Percentiles rank a stretch among this genome's conserved stretches.
phyloP scores from a whole-genome alignment of 2,797 vertebrate species.

The Sphenodon punctatus region DNA sequence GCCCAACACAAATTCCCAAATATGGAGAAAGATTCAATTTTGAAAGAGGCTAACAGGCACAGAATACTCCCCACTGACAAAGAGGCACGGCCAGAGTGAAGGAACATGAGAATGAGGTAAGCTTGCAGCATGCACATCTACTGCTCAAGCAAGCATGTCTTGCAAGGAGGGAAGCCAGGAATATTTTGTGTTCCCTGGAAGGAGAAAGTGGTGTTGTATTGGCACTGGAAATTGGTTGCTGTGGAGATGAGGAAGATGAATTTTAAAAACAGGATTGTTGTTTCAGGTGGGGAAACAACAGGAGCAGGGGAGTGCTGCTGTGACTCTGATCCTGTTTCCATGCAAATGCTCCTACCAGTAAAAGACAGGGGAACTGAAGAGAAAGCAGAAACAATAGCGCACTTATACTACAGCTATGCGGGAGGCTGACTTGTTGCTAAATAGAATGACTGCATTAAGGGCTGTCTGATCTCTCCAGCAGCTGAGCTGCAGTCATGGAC shows the following conservation, averaged over 20 bases:
- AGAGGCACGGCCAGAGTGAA: background rate
- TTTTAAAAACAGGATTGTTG: background rate
- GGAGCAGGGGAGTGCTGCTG: background rate
- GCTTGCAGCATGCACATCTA: slow-evolving; percentile 9
- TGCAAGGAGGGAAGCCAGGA: background rate
- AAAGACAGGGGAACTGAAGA: background rate
- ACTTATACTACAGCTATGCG: background rate
- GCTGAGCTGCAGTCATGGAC: background rate
- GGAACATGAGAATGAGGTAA: slow-evolving; percentile 54
- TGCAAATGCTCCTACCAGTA: background rate
- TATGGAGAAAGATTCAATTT: slow-evolving; percentile 74
- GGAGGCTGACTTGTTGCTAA: background rate
- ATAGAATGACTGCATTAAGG: background rate
- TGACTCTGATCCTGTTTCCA: slow-evolving; percentile 22
- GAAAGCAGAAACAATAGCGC: accelerated
- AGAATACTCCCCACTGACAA: slow-evolving; percentile 40
- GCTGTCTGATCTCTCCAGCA: background rate
- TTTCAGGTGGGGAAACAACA: background rate
- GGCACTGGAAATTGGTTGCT: background rate
- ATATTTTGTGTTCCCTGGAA: background rate
- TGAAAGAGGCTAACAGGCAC: slow-evolving; percentile 45
- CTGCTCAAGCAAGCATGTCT: background rate
- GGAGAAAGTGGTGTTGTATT: background rate
- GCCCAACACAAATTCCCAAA: slow-evolving; percentile 76
- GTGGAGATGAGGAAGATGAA: accelerated